phyloP scores from a whole-genome alignment of 2,797 vertebrate species.

The Acrossocheilus fasciatus region DNA sequence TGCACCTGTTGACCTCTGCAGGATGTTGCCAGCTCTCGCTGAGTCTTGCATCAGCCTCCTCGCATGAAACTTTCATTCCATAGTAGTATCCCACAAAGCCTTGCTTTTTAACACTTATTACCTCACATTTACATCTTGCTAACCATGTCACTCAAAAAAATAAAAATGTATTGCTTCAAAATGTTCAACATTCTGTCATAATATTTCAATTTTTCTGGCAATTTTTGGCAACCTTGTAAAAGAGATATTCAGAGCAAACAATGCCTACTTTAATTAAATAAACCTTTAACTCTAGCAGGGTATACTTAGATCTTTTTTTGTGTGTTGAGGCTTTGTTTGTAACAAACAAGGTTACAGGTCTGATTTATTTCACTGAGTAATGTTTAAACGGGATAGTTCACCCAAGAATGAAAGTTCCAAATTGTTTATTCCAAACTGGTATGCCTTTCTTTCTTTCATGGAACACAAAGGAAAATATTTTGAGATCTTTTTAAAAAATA shows the following conservation, averaged over 20 bases:
- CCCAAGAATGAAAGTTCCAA: neutral
- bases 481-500: neutral
- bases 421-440: neutral
- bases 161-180: neutral
- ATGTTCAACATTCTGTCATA: neutral
- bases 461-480: neutral
- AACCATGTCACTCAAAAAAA: neutral
- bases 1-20: constrained; percentile 35
- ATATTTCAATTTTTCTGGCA: neutral
- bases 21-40: constrained; percentile 55
- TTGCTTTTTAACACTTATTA: constrained; percentile 21
- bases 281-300: neutral
- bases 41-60: constrained; percentile 62
- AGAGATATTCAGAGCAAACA: neutral
- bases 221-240: neutral
- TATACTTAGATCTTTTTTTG: neutral
- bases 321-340: neutral
- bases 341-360: neutral
- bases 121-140: constrained; percentile 2
- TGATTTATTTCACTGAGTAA: neutral
- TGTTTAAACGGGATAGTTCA: neutral
- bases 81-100: constrained; percentile 37
- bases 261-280: neutral
- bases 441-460: neutral
- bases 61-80: constrained; percentile 54